These are phyloP conservation scores for Panurus biarmicus DNA, from an alignment of 2,113 vertebrate genomes.

Conservation along the genomic window DNA sequence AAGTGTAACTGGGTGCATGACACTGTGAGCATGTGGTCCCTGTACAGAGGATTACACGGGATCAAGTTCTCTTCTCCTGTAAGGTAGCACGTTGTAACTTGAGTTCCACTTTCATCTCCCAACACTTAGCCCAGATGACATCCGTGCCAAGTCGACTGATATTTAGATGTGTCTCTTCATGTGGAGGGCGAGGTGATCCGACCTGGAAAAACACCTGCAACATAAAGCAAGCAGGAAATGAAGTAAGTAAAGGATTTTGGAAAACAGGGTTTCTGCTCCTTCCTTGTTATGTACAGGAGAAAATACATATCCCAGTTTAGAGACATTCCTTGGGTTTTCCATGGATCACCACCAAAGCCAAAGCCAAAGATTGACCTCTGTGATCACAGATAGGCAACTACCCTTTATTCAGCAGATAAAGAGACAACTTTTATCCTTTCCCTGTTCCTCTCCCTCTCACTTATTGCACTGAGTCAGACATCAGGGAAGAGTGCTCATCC, in stretches of 20 bases:
- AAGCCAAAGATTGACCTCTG: not conserved
- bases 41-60: constrained; percentile 69
- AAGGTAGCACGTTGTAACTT: constrained; percentile 57
- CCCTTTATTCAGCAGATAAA: not conserved
- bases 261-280: not conserved
- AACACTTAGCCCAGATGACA: constrained; percentile 48
- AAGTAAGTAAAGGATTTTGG: not conserved
- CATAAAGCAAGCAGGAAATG: constrained; percentile 27
- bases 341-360: not conserved
- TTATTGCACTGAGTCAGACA: not conserved
- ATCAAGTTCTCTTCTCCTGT: constrained; percentile 68
- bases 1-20: constrained; percentile 69
- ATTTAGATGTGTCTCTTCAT: constrained; percentile 97
- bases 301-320: not conserved
- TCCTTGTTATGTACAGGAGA: not conserved
- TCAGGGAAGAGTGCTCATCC: not conserved
- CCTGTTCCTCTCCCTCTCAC: not conserved
- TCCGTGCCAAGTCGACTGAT: constrained; percentile 24
- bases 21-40: constrained; percentile 67
- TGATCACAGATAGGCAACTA: not conserved
- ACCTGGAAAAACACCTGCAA: constrained; percentile 95
- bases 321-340: not conserved
- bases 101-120: constrained; percentile 63
- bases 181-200: constrained; percentile 95
- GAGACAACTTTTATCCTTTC: not conserved